Evolutionary conservation across 2,888 invertebrate species (phyloP), one percentile per base, ranked within the genome.

Genomic region (Gortyna flavago): DNA sequence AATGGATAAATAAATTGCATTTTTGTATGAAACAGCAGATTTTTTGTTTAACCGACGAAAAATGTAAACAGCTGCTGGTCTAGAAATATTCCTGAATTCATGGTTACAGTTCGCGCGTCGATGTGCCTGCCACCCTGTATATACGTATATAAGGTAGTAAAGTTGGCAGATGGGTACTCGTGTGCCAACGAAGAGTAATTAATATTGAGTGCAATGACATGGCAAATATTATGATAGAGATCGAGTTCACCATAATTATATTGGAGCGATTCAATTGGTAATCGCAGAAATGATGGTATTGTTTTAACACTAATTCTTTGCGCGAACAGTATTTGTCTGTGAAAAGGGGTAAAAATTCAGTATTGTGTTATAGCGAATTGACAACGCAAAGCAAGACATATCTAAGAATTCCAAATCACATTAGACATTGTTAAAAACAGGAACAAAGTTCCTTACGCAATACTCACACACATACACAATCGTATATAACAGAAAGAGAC

Each of bases 151-250:
- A 29, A 59, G 16, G 57, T 32, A 38, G 13, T 29, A 21, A 51
- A 67, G n/a, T 41, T 38, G n/a, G 9, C 0, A 65, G 44, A 57
- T 44, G 68, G 32, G 11, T 29, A 70, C 21, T 32, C 18, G 11
- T 21, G 3, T 29, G n/a, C n/a, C 48, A 65, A 65, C 21, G 57
- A 35, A 0, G 48, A 51, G 32, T 71, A 64, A 74, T 80, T 69
- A 74, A 41, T 65, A 80, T 59, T 29, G 68, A 69, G 64, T 69
- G 68, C 59, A 74, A 74, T 80, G 68, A 41, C 25, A 74, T 48
- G 32, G 29, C 66, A 48, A 68, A 74, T 80, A 80, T 74, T 80
- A 51, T 59, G 57, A 68, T 8, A 64, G 32, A 16, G 48, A 57
- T 67, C 54, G n/a, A 75, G 59, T 73, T 80, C 72, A 61, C 51